phyloP scores from a whole-genome alignment of 2,113 vertebrate genomes.

The Ovis canadensis region DNA sequence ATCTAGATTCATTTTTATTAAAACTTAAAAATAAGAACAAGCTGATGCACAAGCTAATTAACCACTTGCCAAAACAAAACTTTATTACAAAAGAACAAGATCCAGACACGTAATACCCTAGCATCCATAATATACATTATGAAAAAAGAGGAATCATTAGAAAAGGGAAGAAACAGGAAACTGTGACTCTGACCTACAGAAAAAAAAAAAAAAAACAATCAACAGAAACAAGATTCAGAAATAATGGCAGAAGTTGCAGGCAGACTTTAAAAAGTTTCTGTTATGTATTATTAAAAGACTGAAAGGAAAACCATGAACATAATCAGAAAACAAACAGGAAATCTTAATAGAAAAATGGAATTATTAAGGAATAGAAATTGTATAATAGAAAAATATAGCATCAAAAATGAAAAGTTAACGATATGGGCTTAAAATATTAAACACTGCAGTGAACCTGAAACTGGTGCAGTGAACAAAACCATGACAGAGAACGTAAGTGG shows the following conservation, averaged over 20 bases:
- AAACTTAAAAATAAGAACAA: conserved; percentile 12
- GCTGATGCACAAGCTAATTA: background rate
- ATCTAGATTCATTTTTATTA: background rate
- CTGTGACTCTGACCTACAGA: background rate
- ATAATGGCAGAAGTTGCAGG: background rate
- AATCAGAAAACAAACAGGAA: background rate
- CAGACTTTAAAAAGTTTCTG: background rate
- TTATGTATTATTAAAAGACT: background rate
- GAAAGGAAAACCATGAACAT: background rate
- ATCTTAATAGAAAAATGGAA: background rate
- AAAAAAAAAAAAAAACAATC: background rate
- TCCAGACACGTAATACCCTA: background rate
- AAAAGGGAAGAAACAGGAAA: background rate
- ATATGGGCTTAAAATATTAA: background rate
- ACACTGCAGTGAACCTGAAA: background rate
- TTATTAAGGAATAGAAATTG: background rate
- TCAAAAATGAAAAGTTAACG: background rate
- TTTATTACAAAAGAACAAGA: background rate
- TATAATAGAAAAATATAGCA: background rate
- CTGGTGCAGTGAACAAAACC: background rate
- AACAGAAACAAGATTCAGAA: background rate
- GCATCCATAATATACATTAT: background rate
- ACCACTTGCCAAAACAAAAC: background rate
- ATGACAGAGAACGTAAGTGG: background rate
- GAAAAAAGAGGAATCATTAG: background rate